Evolutionary conservation across 2,888 invertebrate species (phyloP), one percentile per base, ranked within the genome.

Genomic region (Perithous albicinctus): DNA sequence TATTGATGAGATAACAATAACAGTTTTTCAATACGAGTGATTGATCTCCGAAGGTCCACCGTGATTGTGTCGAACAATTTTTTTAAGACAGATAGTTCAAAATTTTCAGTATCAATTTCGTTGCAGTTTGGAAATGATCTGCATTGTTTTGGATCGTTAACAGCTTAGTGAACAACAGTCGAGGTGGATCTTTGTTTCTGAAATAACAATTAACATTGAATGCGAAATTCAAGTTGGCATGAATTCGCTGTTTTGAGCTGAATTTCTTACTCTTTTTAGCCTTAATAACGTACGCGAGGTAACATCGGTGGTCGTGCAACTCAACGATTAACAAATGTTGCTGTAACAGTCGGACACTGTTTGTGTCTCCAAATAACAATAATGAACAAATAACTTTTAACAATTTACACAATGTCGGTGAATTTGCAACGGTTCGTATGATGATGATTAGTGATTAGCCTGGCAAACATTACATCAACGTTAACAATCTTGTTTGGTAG

Each of bases 291-390:
- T 66, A 48, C 77, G 69, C 29, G 85, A 85, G 85, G 80, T 87
- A 87, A 86, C 76, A 18, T 83, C 83, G 84, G 83, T 83, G 80
- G 78, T 80, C 32, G 80, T 66, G 84, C 85, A 87, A 86, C 85
- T 84, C 51, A 85, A 87, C 85, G 81, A 86, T 75, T 75, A 87
- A 87, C 85, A 83, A 75, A 80, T 69, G 83, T 85, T 85, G 86
- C 86, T 38, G 75, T 38, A 82, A 83, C 73, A 72, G 56, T 69
- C 54, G 61, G 48, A 69, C 54, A 20, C 35, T 2, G 32, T 32
- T 46, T 67, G n/a, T 75, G 51, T 26, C 59, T 51, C 41, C 61
- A 32, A 32, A 32, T 46, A 73, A 76, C 76, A 77, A 61, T 73
- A 82, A 79, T 72, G n/a, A 32, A 12, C 61, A 35, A 78, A 75